phyloP scores from a whole-genome alignment of 1,140 invertebrate genomes.

The Hirudo medicinalis region DNA sequence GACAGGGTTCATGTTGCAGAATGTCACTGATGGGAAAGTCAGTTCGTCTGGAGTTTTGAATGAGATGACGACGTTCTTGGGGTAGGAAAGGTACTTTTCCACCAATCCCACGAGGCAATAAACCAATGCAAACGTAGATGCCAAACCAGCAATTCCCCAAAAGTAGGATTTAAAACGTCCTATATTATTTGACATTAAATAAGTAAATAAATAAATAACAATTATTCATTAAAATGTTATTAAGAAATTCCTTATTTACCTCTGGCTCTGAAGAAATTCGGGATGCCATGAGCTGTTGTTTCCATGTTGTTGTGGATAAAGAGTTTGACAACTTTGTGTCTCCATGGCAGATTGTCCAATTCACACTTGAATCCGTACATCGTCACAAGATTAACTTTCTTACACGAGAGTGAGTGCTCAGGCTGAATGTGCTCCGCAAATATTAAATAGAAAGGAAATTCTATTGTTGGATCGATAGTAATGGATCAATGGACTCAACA shows the following conservation, averaged over 20 bases:
- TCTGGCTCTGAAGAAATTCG: slow-evolving; percentile 7
- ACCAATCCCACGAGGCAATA: background rate
- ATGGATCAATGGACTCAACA: too few species aligned
- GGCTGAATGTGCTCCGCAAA: too few species aligned
- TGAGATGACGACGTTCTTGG: background rate
- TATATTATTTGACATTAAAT: background rate
- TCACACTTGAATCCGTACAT: too few species aligned
- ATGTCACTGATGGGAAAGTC: slow-evolving; percentile 2
- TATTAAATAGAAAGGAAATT: too few species aligned
- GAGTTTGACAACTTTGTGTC: too few species aligned
- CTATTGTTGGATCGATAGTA: too few species aligned
- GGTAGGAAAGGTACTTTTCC: background rate
- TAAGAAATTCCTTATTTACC: background rate
- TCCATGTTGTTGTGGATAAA: background rate
- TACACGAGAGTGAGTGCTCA: too few species aligned
- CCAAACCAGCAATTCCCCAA: background rate
- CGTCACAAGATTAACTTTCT: too few species aligned
- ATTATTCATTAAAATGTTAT: too few species aligned
- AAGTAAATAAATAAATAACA: too few species aligned
- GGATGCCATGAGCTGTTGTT: slow-evolving; percentile 14
- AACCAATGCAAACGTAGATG: background rate
- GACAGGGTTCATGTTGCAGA: slow-evolving; percentile 18
- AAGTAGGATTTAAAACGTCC: background rate
- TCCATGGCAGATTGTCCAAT: too few species aligned
- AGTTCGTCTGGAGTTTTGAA: background rate